phyloP scores from a whole-genome alignment of 2,797 vertebrate genomes.

The Poecile montanus region DNA sequence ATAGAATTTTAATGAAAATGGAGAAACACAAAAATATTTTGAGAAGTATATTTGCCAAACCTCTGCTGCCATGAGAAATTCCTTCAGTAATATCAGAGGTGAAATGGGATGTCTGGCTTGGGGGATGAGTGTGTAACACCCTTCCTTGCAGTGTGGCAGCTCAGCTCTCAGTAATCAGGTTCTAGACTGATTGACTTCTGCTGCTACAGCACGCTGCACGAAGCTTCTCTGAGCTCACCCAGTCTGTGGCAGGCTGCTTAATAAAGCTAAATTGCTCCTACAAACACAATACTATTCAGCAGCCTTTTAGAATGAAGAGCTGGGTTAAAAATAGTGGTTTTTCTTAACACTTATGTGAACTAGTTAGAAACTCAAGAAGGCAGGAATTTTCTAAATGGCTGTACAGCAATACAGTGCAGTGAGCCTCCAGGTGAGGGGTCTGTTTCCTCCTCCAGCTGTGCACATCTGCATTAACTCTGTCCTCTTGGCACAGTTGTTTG shows the following conservation, averaged over 20 bases:
- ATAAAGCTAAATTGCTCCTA: slow-evolving; percentile 63
- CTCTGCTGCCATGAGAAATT: neutral
- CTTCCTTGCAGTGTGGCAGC: neutral
- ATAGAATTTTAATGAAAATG: neutral
- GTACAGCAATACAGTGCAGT: neutral
- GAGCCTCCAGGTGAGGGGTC: neutral
- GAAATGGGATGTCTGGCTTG: neutral
- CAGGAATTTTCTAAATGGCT: slow-evolving; percentile 29
- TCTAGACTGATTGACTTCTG: neutral
- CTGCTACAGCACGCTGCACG: neutral
- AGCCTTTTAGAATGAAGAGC: slow-evolving; percentile 53
- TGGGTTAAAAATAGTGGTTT: slow-evolving; percentile 43
- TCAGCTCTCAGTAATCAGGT: neutral
- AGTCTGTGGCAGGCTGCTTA: slow-evolving; percentile 45
- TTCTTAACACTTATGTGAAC: slow-evolving; percentile 15
- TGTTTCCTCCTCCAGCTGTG: neutral
- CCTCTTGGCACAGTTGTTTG: neutral
- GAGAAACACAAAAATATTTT: neutral
- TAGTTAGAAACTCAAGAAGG: slow-evolving; percentile 31
- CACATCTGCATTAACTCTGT: neutral
- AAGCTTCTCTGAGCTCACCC: slow-evolving; percentile 1
- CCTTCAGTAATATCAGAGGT: neutral
- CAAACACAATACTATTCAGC: slow-evolving; percentile 36
- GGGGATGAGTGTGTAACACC: neutral
- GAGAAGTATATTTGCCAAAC: neutral